Evolutionary conservation across 2,888 invertebrate genomes (phyloP).

Genomic region (Thyatira batis): DNA sequence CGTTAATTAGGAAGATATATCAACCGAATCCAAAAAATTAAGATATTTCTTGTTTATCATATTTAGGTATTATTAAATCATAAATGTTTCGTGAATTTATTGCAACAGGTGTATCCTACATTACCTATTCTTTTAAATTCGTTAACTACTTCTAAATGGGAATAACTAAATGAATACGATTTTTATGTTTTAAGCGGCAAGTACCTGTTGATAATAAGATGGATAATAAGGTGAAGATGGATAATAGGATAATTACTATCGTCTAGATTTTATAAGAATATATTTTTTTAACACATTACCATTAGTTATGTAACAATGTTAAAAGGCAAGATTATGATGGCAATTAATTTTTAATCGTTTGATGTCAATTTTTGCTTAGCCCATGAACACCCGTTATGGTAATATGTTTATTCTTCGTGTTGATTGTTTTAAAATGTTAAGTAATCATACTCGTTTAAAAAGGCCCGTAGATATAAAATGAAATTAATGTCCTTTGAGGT

Average conservation of each 20-base stretch:
- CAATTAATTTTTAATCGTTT: slow-evolving; percentile 27
- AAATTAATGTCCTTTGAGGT: slow-evolving; percentile 47
- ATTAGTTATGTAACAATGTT: background rate
- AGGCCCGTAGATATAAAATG: slow-evolving; percentile 27
- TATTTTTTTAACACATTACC: too few relatives aligned
- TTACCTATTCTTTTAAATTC: too few relatives aligned
- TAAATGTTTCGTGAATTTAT: background rate
- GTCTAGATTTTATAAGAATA: too few relatives aligned
- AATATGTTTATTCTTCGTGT: slow-evolving; percentile 38
- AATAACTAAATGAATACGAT: too few relatives aligned
- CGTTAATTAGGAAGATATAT: too few relatives aligned
- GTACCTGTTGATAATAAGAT: too few relatives aligned
- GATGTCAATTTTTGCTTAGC: background rate
- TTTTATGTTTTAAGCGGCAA: background rate
- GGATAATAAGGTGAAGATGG: too few relatives aligned
- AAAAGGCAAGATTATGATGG: background rate
- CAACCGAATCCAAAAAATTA: too few relatives aligned
- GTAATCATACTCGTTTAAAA: slow-evolving; percentile 46
- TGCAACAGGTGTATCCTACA: too few relatives aligned
- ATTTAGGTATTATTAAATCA: background rate
- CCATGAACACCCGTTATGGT: slow-evolving; percentile 30
- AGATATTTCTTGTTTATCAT: background rate
- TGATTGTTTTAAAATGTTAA: slow-evolving; percentile 42
- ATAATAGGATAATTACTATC: too few relatives aligned
- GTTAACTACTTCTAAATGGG: too few relatives aligned